These are phyloP conservation scores for Ctenicera cuprea DNA, from an alignment of 2,888 invertebrate species.

Conservation along the genomic window DNA sequence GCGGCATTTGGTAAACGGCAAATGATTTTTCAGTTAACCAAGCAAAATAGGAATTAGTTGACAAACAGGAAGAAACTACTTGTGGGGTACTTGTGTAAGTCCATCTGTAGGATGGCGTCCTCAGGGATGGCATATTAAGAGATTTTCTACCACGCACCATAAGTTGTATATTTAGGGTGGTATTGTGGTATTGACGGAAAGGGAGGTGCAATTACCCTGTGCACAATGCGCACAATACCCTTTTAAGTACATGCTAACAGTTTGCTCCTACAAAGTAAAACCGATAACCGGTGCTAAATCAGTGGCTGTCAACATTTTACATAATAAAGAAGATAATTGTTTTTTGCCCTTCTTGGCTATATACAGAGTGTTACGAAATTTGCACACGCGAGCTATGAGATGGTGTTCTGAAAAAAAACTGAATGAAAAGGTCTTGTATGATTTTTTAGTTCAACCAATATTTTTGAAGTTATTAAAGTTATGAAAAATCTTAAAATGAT, in stretches of 20 bases:
- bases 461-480: too few relatives aligned
- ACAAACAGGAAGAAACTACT: constrained; percentile 64
- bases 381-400: too few relatives aligned
- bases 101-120: constrained; percentile 56
- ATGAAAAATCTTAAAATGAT: too few relatives aligned
- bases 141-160: constrained; percentile 46
- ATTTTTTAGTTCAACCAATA: too few relatives aligned
- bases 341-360: too few relatives aligned
- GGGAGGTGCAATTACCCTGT: constrained; percentile 54
- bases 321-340: too few relatives aligned
- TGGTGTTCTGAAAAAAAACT: too few relatives aligned
- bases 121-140: constrained; percentile 49
- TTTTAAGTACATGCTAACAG: constrained; percentile 54
- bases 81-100: constrained; percentile 58
- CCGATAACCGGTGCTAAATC: constrained; percentile 38
- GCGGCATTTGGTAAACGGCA: constrained; percentile 55
- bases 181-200: constrained; percentile 51
- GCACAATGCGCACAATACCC: constrained; percentile 50
- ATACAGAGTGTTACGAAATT: too few relatives aligned
- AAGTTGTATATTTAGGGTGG: constrained; percentile 51
- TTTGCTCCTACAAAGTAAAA: constrained; percentile 46
- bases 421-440: too few relatives aligned
- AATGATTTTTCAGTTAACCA: constrained; percentile 37
- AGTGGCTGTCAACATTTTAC: constrained; percentile 41
- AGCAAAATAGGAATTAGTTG: constrained; percentile 47